Conservation (phyloP, 2,113 vertebrate species). For the Pelmatolapia mariae region DNA sequence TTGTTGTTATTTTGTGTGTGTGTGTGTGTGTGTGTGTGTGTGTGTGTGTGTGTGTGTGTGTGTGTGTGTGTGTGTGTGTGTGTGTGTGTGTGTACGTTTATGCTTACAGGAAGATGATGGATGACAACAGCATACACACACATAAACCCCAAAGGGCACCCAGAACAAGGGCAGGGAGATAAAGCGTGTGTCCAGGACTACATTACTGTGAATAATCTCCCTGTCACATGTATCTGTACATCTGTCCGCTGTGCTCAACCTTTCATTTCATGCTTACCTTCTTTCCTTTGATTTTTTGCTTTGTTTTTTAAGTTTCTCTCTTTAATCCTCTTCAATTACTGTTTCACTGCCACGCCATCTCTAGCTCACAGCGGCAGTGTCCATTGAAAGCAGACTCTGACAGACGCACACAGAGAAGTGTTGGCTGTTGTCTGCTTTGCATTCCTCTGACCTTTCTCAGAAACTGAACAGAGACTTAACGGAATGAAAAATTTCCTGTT, state of each 20-base stretch:
- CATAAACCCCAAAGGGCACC: slow-evolving; percentile 10
- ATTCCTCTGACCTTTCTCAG: neutral
- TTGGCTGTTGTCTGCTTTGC: neutral
- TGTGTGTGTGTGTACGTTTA: neutral
- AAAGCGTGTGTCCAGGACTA: slow-evolving; percentile 29
- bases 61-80: neutral
- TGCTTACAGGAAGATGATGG: neutral
- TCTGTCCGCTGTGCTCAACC: neutral
- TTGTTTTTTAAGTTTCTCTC: neutral
- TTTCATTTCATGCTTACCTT: neutral
- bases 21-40: neutral
- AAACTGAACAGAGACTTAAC: neutral
- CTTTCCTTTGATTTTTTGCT: neutral
- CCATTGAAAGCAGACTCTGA: neutral
- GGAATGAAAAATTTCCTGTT: neutral
- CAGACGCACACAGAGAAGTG: neutral
- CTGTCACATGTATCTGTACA: slow-evolving; percentile 42
- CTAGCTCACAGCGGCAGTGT: neutral
- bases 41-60: neutral
- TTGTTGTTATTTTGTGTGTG: slow-evolving; percentile 10
- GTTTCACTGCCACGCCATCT: neutral
- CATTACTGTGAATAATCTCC: slow-evolving; percentile 43
- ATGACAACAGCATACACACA: neutral
- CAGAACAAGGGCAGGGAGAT: slow-evolving; percentile 53
- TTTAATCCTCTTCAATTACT: neutral